Percentiles rank a stretch among this genome's conserved stretches.
Evolutionary conservation across 2,113 vertebrate genomes (phyloP).

Genomic region (Corythornis vintsioides): DNA sequence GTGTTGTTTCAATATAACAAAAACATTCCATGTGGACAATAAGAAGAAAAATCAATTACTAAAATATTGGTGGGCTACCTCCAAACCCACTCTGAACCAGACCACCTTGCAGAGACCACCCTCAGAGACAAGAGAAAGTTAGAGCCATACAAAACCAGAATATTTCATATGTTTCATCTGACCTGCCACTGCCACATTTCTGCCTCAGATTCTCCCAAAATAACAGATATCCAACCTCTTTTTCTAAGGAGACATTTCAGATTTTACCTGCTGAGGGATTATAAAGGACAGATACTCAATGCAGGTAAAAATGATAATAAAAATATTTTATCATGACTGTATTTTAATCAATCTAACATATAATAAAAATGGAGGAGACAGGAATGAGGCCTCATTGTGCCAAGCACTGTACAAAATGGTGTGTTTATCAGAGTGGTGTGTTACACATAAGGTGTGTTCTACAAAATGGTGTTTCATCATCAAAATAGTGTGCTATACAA

Average conservation of each 20-base stretch:
- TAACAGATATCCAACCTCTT: neutral
- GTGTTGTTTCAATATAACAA: neutral
- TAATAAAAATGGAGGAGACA: neutral
- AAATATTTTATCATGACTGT: neutral
- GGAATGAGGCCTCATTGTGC: neutral
- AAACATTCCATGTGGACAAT: neutral
- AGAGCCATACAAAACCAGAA: neutral
- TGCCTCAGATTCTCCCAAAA: neutral
- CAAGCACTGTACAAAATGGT: accelerated
- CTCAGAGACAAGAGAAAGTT: neutral
- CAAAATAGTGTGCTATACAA: too few relatives aligned
- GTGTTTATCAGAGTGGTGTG: too few relatives aligned
- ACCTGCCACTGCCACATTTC: neutral
- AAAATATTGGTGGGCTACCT: neutral
- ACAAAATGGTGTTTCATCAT: too few relatives aligned
- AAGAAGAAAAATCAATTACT: neutral
- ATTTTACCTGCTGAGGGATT: neutral
- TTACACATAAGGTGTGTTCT: too few relatives aligned
- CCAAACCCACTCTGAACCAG: neutral
- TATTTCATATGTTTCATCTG: neutral
- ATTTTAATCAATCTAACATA: neutral
- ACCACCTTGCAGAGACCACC: neutral
- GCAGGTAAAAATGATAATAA: neutral
- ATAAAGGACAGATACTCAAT: neutral
- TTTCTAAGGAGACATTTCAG: neutral